Evolutionary conservation across 2,888 invertebrate genomes (phyloP), one percentile per base, ranked within the genome.

Genomic region (Amiota mariae): DNA sequence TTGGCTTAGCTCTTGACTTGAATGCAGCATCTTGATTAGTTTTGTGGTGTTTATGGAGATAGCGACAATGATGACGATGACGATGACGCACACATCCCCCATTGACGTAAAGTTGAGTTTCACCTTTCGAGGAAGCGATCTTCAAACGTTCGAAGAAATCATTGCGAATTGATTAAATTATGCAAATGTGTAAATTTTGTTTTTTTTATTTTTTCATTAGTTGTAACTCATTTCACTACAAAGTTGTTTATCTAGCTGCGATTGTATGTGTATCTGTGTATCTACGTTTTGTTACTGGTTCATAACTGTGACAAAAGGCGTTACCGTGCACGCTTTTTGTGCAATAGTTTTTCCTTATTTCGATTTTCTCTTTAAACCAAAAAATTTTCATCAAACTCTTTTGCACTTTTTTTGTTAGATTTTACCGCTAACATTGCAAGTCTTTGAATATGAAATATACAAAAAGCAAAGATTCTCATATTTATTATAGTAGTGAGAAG

Each of bases 91-190:
- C 11, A 36, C 24, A 46, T 12, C 64, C 20, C 46, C n/a, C 64
- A 64, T 64, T 36, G 24, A 24, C 24, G 1, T 24, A 2, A 3
- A 24, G n/a, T 36, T 64, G 64, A 46, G 20, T 80, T 80, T 81
- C 85, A 81, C 85, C 82, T 85, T 84, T 83, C 84, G 77, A 70
- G 48, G 81, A 63, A 46, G 70, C 61, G 61, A 36, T 66, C 56
- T 18, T 59, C 18, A 18, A 11, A 59, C 24, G 12, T 24, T 64
- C 46, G 64, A 18, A 51, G 61, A 51, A 66, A 73, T 79, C 78
- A 81, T 81, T 85, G 80, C 87, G 84, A 86, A 87, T 87, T 85
- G 87, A 86, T 86, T 87, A 87, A 85, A 85, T 86, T 86, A 87
- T 86, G 87, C 82, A 87, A 87, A 87, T 87, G 79, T 78, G 74